Evolutionary conservation across 1,140 invertebrate species (phyloP).

Genomic region (Calliopsis andreniformis): DNA sequence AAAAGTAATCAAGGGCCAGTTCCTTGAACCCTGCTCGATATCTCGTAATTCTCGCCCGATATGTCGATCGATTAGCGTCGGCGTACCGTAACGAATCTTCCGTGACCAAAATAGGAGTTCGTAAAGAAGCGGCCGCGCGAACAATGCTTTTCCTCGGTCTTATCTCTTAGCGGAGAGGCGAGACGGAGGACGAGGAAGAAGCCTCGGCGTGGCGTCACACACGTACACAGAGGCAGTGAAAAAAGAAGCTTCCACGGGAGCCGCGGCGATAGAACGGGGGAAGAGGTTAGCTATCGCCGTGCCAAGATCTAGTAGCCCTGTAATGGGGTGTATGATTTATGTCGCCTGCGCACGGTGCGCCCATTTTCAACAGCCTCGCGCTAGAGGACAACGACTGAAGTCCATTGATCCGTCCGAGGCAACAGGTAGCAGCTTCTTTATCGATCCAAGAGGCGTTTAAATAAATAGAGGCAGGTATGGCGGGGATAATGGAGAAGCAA

Average conservation of each 20-base stretch:
- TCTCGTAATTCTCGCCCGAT: constrained; percentile 2
- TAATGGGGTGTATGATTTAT: constrained; percentile 80
- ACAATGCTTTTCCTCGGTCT: constrained; percentile 41
- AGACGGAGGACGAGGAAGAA: constrained; percentile 28
- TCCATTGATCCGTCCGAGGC: constrained; percentile 62
- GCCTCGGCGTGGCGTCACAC: constrained; percentile 23
- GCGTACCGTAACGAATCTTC: constrained; percentile 39
- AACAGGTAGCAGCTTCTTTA: constrained; percentile 13
- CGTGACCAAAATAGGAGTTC: constrained; percentile 31
- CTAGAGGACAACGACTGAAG: constrained; percentile 68
- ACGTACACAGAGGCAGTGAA: constrained; percentile 18
- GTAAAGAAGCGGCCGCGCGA: constrained; percentile 14
- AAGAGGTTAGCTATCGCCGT: constrained; percentile 69
- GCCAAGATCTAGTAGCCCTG: constrained; percentile 74
- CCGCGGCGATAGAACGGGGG: constrained; percentile 22
- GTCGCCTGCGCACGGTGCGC: constrained; percentile 62
- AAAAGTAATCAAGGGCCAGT: background rate
- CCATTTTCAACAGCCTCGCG: constrained; percentile 69
- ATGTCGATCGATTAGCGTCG: constrained; percentile 40
- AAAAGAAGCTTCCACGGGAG: constrained; percentile 37
- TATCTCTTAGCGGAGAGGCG: constrained; percentile 34
- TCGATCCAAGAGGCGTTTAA: background rate
- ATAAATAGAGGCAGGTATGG: background rate
- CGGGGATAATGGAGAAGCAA: background rate
- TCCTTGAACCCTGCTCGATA: background rate